phyloP scores from a whole-genome alignment of 2,113 vertebrate genomes.

The Cnemophilus loriae region DNA sequence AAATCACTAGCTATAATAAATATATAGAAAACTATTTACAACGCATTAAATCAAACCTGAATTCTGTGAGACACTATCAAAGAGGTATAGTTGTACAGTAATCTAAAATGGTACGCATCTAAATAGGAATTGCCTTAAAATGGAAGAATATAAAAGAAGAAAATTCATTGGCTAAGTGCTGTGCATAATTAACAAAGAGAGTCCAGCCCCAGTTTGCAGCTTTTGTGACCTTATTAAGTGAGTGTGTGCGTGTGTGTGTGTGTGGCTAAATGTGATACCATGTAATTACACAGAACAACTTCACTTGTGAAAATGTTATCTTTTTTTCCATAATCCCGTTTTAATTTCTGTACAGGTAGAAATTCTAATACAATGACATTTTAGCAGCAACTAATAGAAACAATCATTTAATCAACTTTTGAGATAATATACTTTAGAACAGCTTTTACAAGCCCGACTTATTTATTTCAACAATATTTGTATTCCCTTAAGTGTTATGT shows the following conservation, averaged over 20 bases:
- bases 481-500: background rate
- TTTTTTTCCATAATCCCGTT: background rate
- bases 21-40: background rate
- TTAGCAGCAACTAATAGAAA: background rate
- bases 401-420: background rate
- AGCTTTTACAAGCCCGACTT: background rate
- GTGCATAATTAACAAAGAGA: background rate
- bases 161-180: background rate
- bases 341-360: background rate
- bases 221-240: background rate
- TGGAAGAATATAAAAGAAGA: background rate
- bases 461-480: background rate
- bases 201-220: background rate
- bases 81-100: background rate
- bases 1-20: background rate
- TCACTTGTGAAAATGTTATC: background rate
- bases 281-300: background rate
- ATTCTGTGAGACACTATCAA: background rate
- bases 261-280: background rate
- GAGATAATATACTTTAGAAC: background rate
- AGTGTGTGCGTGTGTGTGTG: too few species aligned
- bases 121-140: background rate
- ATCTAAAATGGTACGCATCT: background rate
- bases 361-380: background rate
- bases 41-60: background rate